Evolutionary conservation across 1,140 invertebrate species (phyloP).

Genomic region (Hormaphis cornu): DNA sequence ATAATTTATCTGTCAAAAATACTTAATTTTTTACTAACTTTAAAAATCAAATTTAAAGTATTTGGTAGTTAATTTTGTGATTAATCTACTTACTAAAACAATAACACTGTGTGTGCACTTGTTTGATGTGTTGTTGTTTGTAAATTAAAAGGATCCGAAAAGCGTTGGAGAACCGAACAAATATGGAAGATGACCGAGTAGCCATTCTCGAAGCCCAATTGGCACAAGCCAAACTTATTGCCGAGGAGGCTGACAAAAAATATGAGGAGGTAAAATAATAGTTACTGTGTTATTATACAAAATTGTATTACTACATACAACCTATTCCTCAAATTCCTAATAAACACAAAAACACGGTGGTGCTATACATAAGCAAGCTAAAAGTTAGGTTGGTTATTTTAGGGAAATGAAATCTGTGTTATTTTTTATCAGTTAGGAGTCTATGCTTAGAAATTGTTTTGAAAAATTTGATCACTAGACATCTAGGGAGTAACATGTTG

Average conservation of each 20-base stretch:
- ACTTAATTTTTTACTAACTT: not conserved
- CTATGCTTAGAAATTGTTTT: not conserved
- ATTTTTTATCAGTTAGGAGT: not conserved
- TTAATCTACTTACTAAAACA: not conserved
- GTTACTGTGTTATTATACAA: not conserved
- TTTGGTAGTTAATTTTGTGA: not conserved
- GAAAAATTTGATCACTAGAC: not conserved
- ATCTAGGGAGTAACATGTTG: slow-evolving; percentile 17
- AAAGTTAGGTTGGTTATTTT: not conserved
- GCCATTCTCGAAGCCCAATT: slow-evolving; percentile 87
- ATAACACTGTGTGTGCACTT: slow-evolving; percentile 20
- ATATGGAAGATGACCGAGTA: slow-evolving; percentile 97
- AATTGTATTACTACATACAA: not conserved
- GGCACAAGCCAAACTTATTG: slow-evolving; percentile 92
- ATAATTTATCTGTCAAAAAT: not conserved
- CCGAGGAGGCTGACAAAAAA: slow-evolving; percentile 98
- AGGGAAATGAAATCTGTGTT: not conserved
- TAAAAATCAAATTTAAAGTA: not conserved
- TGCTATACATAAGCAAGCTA: not conserved
- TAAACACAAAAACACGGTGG: slow-evolving; percentile 24
- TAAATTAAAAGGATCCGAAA: slow-evolving; percentile 78
- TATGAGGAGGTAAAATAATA: slow-evolving; percentile 81
- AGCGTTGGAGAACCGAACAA: slow-evolving; percentile 94
- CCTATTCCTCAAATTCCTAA: slow-evolving; percentile 4
- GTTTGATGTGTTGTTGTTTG: slow-evolving; percentile 21